Percentiles rank a stretch among this genome's conserved stretches.
These are phyloP conservation scores for Onchidella celtica DNA, from an alignment of 2,888 invertebrate species.

Conservation along the genomic window DNA sequence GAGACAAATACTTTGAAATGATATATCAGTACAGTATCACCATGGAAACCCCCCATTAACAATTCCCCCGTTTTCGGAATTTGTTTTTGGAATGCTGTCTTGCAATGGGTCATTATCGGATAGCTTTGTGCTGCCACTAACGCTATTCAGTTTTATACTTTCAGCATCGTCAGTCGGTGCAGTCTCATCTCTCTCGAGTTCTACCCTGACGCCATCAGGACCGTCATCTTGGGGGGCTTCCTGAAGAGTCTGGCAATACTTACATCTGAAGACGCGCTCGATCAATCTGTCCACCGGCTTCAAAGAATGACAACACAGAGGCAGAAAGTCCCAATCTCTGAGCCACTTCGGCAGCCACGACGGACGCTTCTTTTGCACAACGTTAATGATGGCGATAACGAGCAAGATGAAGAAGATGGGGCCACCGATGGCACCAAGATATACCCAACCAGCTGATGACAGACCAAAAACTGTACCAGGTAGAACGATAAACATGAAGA, in stretches of 20 bases:
- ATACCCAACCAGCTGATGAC: constrained; percentile 65
- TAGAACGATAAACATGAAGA: constrained; percentile 71
- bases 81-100: background rate
- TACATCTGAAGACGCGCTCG: constrained; percentile 26
- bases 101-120: background rate
- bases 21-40: no score
- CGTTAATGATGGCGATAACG: constrained; percentile 61
- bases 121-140: no score
- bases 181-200: no score
- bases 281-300: constrained; percentile 72
- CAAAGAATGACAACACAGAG: constrained; percentile 69
- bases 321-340: constrained; percentile 75
- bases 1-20: no score
- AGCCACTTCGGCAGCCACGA: constrained; percentile 65
- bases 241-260: constrained; percentile 17
- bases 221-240: constrained; percentile 6
- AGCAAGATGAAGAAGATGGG: constrained; percentile 26
- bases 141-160: background rate
- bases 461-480: constrained; percentile 75
- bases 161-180: background rate
- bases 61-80: background rate
- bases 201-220: background rate
- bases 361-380: constrained; percentile 69
- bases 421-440: constrained; percentile 29
- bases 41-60: background rate